Base-by-base conservation (phyloP, 2,797 vertebrate species). In the Micromesistius poutassou region DNA sequence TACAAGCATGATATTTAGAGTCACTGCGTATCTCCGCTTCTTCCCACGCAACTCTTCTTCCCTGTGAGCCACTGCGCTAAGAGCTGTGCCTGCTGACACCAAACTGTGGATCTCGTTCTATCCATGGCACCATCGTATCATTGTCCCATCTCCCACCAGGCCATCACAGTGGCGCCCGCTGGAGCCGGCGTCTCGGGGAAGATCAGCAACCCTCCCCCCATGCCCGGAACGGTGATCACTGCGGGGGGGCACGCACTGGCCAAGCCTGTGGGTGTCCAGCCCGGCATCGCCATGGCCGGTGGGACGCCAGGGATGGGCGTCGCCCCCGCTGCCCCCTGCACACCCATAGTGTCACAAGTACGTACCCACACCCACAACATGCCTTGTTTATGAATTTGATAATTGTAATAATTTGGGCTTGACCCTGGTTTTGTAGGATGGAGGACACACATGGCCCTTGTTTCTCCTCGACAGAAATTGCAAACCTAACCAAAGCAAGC, bases 301-400 rank as follows among this genome's bases (percentile, higher is more conserved):
- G 42, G 79, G 0, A 30, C 82, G 1, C 75, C 90, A 50, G 78
- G 86, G 46, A 0, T 88, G 14, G 0, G 83, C 0, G 16, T 89
- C 70, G 55, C 83, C 0, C 88, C 93, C 0, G 62, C 90, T 1
- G 62, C 90, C 1, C 72, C 88, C 30, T 90, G 94, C 81, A 90
- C 91, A 31, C 85, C 92, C 0, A 90, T 94, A 9, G 91, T 96
- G 25, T 95, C 95, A 0, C 94, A 95, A 93, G 95, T 94, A 0
- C 30, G 33, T 85, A 3, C n/a, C n/a, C n/a, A n/a, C n/a, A n/a
- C n/a, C n/a, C n/a, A 40, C 13, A 10, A 40, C 38, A 9, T 13
- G 38, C 38, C 38, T 40, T 46, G 3, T 46, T 16, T 46, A 46
- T 16, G 4, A 13, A 46, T 46, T 46, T 46, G 42, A 46, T 2